Evolutionary conservation across 2,888 invertebrate genomes (phyloP).

Genomic region (Cordilura impudica): DNA sequence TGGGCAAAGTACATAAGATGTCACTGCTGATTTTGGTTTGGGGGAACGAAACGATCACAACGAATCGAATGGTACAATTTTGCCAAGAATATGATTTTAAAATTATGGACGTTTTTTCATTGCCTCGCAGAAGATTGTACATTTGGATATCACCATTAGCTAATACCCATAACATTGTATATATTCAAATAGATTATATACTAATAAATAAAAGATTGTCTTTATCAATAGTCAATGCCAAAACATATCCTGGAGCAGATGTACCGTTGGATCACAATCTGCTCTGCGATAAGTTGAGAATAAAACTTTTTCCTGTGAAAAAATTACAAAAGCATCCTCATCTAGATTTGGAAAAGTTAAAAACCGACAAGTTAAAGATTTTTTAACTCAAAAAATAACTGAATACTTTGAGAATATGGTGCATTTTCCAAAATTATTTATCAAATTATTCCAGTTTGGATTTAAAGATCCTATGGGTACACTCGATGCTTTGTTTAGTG

Average conservation of each 20-base stretch:
- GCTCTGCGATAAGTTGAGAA: background rate
- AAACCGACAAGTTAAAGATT: background rate
- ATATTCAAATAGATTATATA: background rate
- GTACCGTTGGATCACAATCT: background rate
- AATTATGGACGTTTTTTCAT: background rate
- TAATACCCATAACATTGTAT: background rate
- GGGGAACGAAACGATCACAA: no score
- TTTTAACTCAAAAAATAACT: background rate
- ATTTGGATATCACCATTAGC: background rate
- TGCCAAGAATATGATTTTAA: background rate
- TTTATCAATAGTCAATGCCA: background rate
- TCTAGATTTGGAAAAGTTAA: background rate
- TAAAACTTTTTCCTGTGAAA: background rate
- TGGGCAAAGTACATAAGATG: no score
- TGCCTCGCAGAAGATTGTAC: background rate
- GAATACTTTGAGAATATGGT: background rate
- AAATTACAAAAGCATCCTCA: background rate
- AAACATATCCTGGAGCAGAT: background rate
- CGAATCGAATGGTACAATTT: background rate
- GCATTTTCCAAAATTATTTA: conserved; percentile 15
- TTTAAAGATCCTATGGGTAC: conserved; percentile 29
- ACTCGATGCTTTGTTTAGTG: conserved; percentile 8
- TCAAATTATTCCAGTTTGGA: conserved; percentile 18
- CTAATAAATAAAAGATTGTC: background rate
- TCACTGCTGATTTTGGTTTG: no score